Evolutionary conservation across 2,797 vertebrate genomes (phyloP), one percentile per base, ranked within the genome.

Genomic region (Perodicticus potto): DNA sequence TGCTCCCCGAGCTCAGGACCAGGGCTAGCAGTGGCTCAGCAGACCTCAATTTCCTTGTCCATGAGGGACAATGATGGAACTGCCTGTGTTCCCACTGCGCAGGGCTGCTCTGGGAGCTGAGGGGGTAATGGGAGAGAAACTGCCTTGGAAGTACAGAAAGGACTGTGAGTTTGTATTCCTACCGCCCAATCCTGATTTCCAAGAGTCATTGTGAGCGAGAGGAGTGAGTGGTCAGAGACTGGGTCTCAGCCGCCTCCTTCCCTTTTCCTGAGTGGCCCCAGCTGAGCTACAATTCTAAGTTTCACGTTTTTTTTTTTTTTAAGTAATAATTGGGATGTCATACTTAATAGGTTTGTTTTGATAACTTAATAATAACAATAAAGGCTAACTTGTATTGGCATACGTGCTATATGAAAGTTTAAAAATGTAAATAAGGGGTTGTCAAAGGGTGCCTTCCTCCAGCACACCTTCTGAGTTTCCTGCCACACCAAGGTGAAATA

Each of bases 11-110:
- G 8, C 27, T 34, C 5, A 1, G 72, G 63, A 49, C n/a, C 61
- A 0, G 13, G 77, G 25, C 4, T 34, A 61, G 67, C 29, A 17
- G 55, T 43, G 3, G 0, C 3, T 12, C 32, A 22, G 67, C 43
- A 82, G 40, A 55, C 17, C 22, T 84, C 57, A 22, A 5, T 59
- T 55, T 69, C 43, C 22, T 53, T 40, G 25, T 61, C 67, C 49
- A 17, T 78, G 55, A 67, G 65, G 19, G 43, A 49, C 49, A 17
- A 49, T 77, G 45, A 49, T 27, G n/a, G 27, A 32, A 10, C 25
- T 19, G 1, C 19, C 27, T 40, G 12, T n/a, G 3, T 53, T 67
- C 20, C 59, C n/a, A 40, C 2, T 10, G 4, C 7, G n/a, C 1
- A 10, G n/a, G 40, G 25, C 61, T 76, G 25, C 2, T 1, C 8